Conservation (phyloP, 2,888 invertebrate genomes). For the Pomacea canaliculata region DNA sequence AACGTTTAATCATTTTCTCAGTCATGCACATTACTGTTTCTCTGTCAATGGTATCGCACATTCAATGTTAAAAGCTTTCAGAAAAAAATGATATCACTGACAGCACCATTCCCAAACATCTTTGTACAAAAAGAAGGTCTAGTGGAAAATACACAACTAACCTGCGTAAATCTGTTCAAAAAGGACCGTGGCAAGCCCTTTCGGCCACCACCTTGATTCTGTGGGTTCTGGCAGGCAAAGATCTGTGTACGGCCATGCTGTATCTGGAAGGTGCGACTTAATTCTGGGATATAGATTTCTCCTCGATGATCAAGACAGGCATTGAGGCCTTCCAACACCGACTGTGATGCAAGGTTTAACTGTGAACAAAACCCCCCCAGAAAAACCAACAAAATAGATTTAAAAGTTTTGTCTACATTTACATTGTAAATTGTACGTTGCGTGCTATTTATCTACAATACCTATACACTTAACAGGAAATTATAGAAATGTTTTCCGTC, state of each 20-base stretch:
- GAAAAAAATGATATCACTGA: too few relatives aligned
- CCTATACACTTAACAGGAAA: too few relatives aligned
- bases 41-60: too few relatives aligned
- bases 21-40: too few relatives aligned
- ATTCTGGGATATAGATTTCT: conserved; percentile 94
- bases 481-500: too few relatives aligned
- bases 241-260: conserved; percentile 81
- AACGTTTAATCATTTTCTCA: too few relatives aligned
- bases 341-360: conserved; percentile 97
- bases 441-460: too few relatives aligned
- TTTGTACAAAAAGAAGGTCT: too few relatives aligned
- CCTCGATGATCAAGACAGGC: conserved; percentile 98
- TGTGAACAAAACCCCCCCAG: conserved; percentile 47
- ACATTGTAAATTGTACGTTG: too few relatives aligned
- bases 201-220: conserved; percentile 94
- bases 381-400: too few relatives aligned
- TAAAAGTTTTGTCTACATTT: background rate
- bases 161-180: conserved; percentile 89
- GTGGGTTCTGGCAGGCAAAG: conserved; percentile 98
- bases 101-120: too few relatives aligned
- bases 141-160: conserved; percentile 16
- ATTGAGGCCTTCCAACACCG: conserved; percentile 97
- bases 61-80: too few relatives aligned
- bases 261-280: conserved; percentile 87
- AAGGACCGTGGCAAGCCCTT: conserved; percentile 97